phyloP scores from a whole-genome alignment of 1,140 invertebrate genomes.

The Drosophila auraria region DNA sequence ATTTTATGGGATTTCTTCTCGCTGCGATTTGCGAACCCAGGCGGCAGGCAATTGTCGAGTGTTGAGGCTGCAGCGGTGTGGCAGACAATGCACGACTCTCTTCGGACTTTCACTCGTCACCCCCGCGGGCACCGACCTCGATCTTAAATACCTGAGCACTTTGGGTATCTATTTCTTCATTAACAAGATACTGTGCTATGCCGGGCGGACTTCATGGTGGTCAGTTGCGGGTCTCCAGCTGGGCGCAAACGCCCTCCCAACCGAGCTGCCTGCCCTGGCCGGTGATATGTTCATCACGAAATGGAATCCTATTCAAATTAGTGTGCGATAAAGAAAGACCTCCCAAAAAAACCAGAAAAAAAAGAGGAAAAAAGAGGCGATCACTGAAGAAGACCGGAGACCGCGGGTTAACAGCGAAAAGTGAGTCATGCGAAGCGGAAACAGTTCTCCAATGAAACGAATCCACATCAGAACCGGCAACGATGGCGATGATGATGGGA shows the following conservation, averaged over 20 bases:
- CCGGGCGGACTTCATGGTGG: conserved; percentile 67
- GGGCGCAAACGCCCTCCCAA: conserved; percentile 71
- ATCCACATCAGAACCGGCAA: conserved; percentile 40
- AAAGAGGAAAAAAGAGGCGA: conserved; percentile 2
- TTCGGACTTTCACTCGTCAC: conserved; percentile 72
- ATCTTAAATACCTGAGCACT: conserved; percentile 55
- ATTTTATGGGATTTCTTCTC: conserved; percentile 27
- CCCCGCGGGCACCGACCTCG: conserved; percentile 61
- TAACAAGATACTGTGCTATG: conserved; percentile 63
- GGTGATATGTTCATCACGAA: conserved; percentile 75
- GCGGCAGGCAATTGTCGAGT: conserved; percentile 31
- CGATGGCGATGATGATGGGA: conserved; percentile 34
- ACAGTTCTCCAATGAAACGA: conserved; percentile 72
- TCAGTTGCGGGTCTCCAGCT: conserved; percentile 70
- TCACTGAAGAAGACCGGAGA: background rate
- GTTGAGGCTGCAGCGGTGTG: conserved; percentile 37
- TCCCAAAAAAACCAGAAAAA: conserved; percentile 36
- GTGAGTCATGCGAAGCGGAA: conserved; percentile 80
- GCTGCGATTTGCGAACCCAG: conserved; percentile 42
- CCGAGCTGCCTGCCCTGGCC: conserved; percentile 6
- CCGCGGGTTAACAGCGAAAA: conserved; percentile 36
- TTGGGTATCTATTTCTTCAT: conserved; percentile 75
- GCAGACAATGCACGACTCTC: conserved; percentile 75
- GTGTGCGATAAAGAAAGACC: conserved; percentile 64
- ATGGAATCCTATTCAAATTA: conserved; percentile 75